phyloP scores from a whole-genome alignment of 2,888 invertebrate species.

The Phalera bucephala region DNA sequence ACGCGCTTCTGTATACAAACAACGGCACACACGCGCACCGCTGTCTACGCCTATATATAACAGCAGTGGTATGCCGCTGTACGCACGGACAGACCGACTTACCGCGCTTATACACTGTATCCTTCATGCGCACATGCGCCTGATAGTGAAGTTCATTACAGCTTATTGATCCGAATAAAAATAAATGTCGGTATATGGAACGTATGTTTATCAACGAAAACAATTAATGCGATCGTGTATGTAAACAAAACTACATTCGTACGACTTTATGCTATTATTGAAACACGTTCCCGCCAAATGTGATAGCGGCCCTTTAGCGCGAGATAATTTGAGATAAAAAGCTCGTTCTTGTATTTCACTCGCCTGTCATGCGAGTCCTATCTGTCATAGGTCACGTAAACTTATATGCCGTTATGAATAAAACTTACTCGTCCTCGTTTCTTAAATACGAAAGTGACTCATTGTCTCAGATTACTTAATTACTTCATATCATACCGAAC shows the following conservation, averaged over 20 bases:
- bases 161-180: slow-evolving; percentile 52
- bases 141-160: slow-evolving; percentile 59
- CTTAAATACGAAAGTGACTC: slow-evolving; percentile 12
- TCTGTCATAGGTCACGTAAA: slow-evolving; percentile 31
- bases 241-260: slow-evolving; percentile 16
- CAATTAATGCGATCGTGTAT: slow-evolving; percentile 22
- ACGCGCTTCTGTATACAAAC: slow-evolving; percentile 72
- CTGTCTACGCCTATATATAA: background rate
- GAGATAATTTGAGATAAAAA: background rate
- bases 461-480: background rate
- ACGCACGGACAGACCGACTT: slow-evolving; percentile 29
- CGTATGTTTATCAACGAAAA: slow-evolving; percentile 31
- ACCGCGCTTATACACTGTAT: slow-evolving; percentile 40
- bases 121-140: slow-evolving; percentile 50
- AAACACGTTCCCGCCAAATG: background rate
- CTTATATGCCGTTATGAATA: slow-evolving; percentile 9
- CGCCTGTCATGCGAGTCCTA: background rate
- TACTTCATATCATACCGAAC: no score
- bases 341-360: background rate
- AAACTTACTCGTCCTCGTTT: background rate
- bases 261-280: background rate
- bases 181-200: slow-evolving; percentile 17
- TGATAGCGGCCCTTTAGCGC: background rate
- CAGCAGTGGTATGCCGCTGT: slow-evolving; percentile 7
- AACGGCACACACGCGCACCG: slow-evolving; percentile 48